Conservation (phyloP, 2,113 vertebrate species). For the Asarcornis scutulata region DNA sequence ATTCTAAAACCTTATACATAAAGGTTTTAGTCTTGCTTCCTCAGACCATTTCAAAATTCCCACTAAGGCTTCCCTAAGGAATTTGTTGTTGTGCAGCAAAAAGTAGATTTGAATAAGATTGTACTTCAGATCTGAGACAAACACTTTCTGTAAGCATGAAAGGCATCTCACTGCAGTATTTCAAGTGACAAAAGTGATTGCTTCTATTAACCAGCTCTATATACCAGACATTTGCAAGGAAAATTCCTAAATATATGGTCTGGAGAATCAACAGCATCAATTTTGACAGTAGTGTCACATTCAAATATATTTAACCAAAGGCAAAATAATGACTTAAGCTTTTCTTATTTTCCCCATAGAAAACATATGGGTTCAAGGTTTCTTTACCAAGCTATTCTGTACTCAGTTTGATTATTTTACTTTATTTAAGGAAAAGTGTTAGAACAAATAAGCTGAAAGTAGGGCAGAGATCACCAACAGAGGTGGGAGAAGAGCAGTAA, state of each 20-base stretch:
- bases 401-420: background rate
- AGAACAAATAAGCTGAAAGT: background rate
- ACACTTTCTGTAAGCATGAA: background rate
- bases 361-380: background rate
- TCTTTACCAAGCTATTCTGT: background rate
- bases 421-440: background rate
- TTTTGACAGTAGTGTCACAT: background rate
- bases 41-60: background rate
- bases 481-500: background rate
- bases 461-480: background rate
- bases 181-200: background rate
- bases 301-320: background rate
- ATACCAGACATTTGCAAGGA: background rate
- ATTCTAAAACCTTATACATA: background rate
- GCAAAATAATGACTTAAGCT: background rate
- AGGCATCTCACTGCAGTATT: background rate
- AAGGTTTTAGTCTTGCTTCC: background rate
- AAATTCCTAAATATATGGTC: background rate
- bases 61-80: background rate
- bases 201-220: background rate
- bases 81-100: background rate
- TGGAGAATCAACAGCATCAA: background rate
- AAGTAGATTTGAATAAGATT: background rate
- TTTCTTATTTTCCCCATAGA: background rate
- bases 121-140: background rate